Percentiles rank a stretch among this genome's conserved stretches.
phyloP scores from a whole-genome alignment of 2,888 invertebrate genomes.

The Piscicola geometra region DNA sequence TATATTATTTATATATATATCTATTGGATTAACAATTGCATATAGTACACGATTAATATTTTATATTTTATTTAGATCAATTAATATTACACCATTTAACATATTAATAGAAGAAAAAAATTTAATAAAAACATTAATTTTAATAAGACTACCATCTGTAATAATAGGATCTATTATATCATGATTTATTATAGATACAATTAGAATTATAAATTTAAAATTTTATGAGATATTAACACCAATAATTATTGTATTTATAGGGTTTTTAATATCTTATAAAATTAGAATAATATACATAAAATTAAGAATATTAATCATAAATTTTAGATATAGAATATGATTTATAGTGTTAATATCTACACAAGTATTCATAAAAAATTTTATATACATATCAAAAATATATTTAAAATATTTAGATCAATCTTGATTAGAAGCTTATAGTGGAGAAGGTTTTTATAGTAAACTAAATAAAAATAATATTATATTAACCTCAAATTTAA shows the following conservation, averaged over 20 bases:
- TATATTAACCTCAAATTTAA: neutral
- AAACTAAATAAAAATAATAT: neutral
- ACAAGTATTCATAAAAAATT: constrained; percentile 29
- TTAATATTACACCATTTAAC: constrained; percentile 19
- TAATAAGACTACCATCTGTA: constrained; percentile 37
- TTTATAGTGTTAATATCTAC: constrained; percentile 39
- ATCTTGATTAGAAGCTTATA: constrained; percentile 41
- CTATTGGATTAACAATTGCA: constrained; percentile 39
- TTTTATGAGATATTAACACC: constrained; percentile 35
- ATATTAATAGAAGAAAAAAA: constrained; percentile 26
- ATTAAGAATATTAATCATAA: neutral
- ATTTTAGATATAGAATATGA: constrained; percentile 38
- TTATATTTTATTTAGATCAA: constrained; percentile 33
- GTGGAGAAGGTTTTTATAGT: constrained; percentile 35
- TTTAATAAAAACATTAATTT: constrained; percentile 34
- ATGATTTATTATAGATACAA: constrained; percentile 33
- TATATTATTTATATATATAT: constrained; percentile 37
- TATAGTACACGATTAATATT: constrained; percentile 41
- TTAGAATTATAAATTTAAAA: constrained; percentile 28
- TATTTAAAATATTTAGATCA: constrained; percentile 40
- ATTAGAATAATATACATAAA: neutral
- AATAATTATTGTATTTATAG: constrained; percentile 33
- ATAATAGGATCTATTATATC: constrained; percentile 34
- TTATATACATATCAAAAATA: constrained; percentile 23
- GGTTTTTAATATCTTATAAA: constrained; percentile 23